These are phyloP conservation scores for Lithophane socia DNA, from an alignment of 2,888 invertebrate species.

Conservation along the genomic window DNA sequence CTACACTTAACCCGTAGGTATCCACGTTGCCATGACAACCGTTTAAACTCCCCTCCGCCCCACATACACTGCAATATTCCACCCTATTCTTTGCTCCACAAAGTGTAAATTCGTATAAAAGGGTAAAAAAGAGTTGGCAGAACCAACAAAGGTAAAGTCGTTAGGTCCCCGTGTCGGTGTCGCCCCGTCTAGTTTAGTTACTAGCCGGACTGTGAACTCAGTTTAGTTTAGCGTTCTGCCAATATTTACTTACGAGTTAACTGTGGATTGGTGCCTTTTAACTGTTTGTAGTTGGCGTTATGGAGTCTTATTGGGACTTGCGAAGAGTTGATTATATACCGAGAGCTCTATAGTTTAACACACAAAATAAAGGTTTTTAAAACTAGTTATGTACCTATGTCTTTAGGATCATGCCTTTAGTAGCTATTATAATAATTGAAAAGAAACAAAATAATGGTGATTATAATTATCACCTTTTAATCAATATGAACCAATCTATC, in stretches of 20 bases:
- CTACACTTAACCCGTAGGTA: slow-evolving; percentile 59
- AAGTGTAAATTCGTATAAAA: slow-evolving; percentile 56
- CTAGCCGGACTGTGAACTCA: slow-evolving; percentile 68
- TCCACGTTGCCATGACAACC: slow-evolving; percentile 64
- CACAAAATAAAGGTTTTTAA: background rate
- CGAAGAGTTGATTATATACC: background rate
- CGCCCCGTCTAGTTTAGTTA: slow-evolving; percentile 74
- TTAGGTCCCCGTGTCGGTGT: slow-evolving; percentile 74
- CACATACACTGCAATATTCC: slow-evolving; percentile 31
- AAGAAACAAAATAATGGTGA: background rate
- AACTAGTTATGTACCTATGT: background rate
- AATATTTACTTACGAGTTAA: slow-evolving; percentile 60
- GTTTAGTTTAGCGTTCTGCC: slow-evolving; percentile 61
- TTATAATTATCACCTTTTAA: background rate
- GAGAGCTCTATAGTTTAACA: background rate
- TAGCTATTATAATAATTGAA: background rate
- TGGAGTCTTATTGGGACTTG: background rate
- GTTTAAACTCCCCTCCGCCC: slow-evolving; percentile 44
- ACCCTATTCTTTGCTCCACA: slow-evolving; percentile 45
- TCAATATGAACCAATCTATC: background rate
- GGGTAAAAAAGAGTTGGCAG: slow-evolving; percentile 66
- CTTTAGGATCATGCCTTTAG: too few species aligned
- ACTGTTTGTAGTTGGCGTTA: slow-evolving; percentile 23
- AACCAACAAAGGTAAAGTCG: slow-evolving; percentile 74
- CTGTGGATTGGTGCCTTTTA: slow-evolving; percentile 41